phyloP scores from a whole-genome alignment of 2,797 vertebrate genomes.

The Sebastes itinus region DNA sequence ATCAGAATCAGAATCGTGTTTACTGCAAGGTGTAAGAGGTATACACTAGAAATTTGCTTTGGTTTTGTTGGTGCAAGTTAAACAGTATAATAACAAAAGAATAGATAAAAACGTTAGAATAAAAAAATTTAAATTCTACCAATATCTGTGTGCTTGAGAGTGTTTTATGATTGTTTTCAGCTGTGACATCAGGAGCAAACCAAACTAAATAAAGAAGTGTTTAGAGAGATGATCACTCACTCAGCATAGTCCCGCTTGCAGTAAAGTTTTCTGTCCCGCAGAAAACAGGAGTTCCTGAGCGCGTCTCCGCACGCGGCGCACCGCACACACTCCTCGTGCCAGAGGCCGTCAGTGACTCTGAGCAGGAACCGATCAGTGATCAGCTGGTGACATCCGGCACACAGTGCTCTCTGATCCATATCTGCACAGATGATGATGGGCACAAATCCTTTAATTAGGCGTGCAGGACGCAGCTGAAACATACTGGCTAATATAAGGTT shows the following conservation, averaged over 20 bases:
- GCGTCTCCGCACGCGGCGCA: slow-evolving; percentile 90
- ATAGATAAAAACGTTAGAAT: too few relatives aligned
- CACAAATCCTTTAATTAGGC: slow-evolving; percentile 10
- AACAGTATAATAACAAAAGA: too few relatives aligned
- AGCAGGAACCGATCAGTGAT: slow-evolving; percentile 94
- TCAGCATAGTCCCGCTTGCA: slow-evolving; percentile 93
- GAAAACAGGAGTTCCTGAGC: slow-evolving; percentile 92
- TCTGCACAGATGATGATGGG: slow-evolving; percentile 64
- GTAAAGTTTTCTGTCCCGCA: slow-evolving; percentile 93
- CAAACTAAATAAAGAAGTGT: not conserved
- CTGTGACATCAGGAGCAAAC: not conserved
- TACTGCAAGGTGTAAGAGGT: too few relatives aligned
- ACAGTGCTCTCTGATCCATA: slow-evolving; percentile 83
- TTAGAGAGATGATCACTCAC: slow-evolving; percentile 80
- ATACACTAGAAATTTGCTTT: too few relatives aligned
- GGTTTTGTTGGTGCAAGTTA: too few relatives aligned
- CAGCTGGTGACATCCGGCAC: slow-evolving; percentile 89
- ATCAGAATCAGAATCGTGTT: too few relatives aligned
- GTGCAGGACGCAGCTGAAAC: not conserved
- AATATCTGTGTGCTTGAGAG: not conserved
- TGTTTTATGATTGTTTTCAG: not conserved
- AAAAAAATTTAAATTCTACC: too few relatives aligned
- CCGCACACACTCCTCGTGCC: slow-evolving; percentile 93
- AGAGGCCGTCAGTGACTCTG: slow-evolving; percentile 90
- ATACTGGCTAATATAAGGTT: not conserved